These are phyloP conservation scores for Mallotus villosus DNA, from an alignment of 2,797 vertebrate species.

Conservation along the genomic window DNA sequence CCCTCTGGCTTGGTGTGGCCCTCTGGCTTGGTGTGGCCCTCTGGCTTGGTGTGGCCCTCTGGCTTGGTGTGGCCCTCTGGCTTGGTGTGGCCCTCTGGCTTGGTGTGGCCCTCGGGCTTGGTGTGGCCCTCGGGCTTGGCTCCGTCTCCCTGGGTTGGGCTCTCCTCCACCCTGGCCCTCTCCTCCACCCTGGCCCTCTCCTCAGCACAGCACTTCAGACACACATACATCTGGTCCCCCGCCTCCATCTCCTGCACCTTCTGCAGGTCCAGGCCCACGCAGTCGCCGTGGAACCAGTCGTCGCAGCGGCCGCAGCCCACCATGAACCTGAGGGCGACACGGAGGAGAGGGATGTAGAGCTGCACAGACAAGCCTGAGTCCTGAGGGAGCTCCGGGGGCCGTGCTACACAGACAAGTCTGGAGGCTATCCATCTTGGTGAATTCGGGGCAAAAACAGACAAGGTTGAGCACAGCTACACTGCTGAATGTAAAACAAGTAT, in stretches of 20 bases:
- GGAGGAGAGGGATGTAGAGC: background rate
- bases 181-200: conserved; percentile 91
- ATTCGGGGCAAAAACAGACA: too few relatives aligned
- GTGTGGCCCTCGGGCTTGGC: conserved; percentile 59
- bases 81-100: background rate
- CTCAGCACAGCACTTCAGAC: conserved; percentile 92
- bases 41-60: conserved; percentile 64
- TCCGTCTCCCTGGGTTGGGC: conserved; percentile 49
- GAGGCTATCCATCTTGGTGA: too few relatives aligned
- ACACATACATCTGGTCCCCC: conserved; percentile 97
- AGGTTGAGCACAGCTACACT: too few relatives aligned
- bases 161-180: conserved; percentile 78
- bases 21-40: conserved; percentile 64
- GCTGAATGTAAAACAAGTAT: background rate
- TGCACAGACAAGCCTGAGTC: background rate
- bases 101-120: conserved; percentile 56
- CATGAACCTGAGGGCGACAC: conserved; percentile 85
- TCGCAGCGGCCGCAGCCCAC: conserved; percentile 97
- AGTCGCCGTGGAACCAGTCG: conserved; percentile 99
- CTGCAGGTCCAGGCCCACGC: conserved; percentile 90
- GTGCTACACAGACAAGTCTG: background rate
- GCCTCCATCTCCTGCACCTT: conserved; percentile 96
- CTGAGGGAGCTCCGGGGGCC: too few relatives aligned
- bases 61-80: conserved; percentile 23
- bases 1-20: conserved; percentile 61